These are phyloP conservation scores for Euthynnus affinis DNA, from an alignment of 2,797 vertebrate genomes.

Conservation along the genomic window DNA sequence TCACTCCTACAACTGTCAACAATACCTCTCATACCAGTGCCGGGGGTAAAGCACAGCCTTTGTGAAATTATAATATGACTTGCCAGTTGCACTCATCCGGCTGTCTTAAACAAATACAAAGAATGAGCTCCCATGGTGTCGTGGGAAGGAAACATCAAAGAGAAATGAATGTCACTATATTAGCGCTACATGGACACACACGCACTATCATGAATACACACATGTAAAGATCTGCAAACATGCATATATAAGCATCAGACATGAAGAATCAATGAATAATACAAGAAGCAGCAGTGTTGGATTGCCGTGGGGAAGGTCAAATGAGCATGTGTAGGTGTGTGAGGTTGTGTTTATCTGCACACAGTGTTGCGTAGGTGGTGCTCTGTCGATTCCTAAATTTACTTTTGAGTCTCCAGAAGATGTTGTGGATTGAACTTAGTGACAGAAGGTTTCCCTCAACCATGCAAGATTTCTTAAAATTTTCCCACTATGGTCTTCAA, in stretches of 20 bases:
- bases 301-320: constrained; percentile 37
- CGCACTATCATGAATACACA: constrained; percentile 16
- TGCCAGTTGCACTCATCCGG: constrained; percentile 79
- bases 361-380: background rate
- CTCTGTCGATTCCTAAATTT: constrained; percentile 6
- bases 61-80: constrained; percentile 77
- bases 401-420: constrained; percentile 22
- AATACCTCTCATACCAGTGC: constrained; percentile 72
- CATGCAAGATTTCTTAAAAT: too few relatives aligned
- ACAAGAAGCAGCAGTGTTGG: background rate
- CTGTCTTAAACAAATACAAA: constrained; percentile 74
- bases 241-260: constrained; percentile 21
- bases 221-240: constrained; percentile 35
- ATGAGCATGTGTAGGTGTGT: constrained; percentile 4
- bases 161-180: constrained; percentile 30
- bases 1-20: constrained; percentile 82
- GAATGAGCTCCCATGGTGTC: constrained; percentile 60
- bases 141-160: constrained; percentile 70
- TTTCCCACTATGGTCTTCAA: too few relatives aligned
- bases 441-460: background rate
- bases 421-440: constrained; percentile 15
- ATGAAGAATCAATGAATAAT: constrained; percentile 17
- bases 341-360: constrained; percentile 2
- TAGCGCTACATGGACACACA: constrained; percentile 25
- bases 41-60: constrained; percentile 71